These are phyloP conservation scores for Argentina silus DNA, from an alignment of 2,797 vertebrate genomes.

Conservation along the genomic window DNA sequence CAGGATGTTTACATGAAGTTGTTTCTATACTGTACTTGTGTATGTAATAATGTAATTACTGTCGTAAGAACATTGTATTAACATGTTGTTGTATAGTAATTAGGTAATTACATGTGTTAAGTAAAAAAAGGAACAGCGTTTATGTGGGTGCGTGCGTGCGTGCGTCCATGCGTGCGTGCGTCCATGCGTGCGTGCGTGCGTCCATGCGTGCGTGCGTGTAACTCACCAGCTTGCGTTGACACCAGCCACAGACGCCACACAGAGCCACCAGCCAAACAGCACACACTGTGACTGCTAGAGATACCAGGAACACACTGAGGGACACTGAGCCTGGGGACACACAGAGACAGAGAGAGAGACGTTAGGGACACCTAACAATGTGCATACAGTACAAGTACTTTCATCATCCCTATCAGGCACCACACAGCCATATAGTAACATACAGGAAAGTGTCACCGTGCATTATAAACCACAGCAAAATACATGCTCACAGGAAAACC, in stretches of 20 bases:
- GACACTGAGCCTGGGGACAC: conserved; percentile 84
- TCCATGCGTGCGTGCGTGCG: neutral
- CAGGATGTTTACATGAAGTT: too few species aligned
- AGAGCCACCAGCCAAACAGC: conserved; percentile 95
- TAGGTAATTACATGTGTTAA: too few species aligned
- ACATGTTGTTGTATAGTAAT: too few species aligned
- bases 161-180: neutral
- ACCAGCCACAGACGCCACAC: conserved; percentile 98
- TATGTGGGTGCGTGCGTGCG: conserved; percentile 1
- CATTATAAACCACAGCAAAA: conserved; percentile 34
- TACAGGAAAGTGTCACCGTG: neutral
- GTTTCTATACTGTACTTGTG: conserved; percentile 4
- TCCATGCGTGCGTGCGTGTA: conserved; percentile 6
- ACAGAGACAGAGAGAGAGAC: conserved; percentile 17
- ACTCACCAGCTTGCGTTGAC: conserved; percentile 98
- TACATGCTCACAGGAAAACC: conserved; percentile 24
- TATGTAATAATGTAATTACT: conserved; percentile 9
- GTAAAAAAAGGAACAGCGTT: too few species aligned
- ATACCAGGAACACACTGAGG: conserved; percentile 96
- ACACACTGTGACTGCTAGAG: conserved; percentile 96
- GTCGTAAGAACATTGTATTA: too few species aligned
- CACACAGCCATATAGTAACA: too few species aligned
- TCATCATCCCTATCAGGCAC: too few species aligned
- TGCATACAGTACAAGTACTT: too few species aligned
- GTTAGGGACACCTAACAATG: too few species aligned